These are phyloP conservation scores for Hystrix brachyura DNA, from an alignment of 2,113 vertebrate species.

Conservation along the genomic window DNA sequence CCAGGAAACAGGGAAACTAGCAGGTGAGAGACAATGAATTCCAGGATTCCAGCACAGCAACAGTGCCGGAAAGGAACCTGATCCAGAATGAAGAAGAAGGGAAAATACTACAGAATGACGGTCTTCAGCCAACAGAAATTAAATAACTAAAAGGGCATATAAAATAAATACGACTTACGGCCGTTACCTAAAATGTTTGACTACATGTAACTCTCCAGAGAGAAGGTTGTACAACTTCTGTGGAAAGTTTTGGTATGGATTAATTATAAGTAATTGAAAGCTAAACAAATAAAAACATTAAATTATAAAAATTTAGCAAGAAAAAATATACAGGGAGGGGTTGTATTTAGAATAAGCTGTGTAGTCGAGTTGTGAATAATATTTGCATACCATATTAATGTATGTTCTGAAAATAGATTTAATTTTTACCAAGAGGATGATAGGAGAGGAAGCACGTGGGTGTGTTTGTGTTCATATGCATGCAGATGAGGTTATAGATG, in stretches of 20 bases:
- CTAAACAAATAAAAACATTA: constrained; percentile 37
- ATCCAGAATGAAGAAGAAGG: not conserved
- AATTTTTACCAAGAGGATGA: constrained; percentile 43
- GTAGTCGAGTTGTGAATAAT: constrained; percentile 27
- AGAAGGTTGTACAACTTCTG: not conserved
- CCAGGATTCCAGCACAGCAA: not conserved
- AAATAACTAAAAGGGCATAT: not conserved
- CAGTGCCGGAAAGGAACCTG: not conserved
- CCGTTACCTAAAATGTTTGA: not conserved
- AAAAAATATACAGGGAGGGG: constrained; percentile 20
- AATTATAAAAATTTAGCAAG: constrained; percentile 5
- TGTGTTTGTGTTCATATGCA: constrained; percentile 7
- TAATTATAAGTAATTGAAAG: constrained; percentile 30
- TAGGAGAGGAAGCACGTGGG: constrained; percentile 15
- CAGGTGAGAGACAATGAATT: not conserved
- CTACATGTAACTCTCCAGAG: not conserved
- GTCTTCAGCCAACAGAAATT: not conserved
- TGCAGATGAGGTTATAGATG: constrained; percentile 30
- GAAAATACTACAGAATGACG: not conserved
- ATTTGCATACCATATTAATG: constrained; percentile 62
- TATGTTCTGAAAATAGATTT: constrained; percentile 63
- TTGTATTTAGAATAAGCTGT: constrained; percentile 10
- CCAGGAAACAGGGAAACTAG: not conserved
- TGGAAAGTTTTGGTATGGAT: not conserved
- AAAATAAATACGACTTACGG: not conserved